phyloP scores from a whole-genome alignment of 2,888 invertebrate species.

The Lithophane semibrunnea region DNA sequence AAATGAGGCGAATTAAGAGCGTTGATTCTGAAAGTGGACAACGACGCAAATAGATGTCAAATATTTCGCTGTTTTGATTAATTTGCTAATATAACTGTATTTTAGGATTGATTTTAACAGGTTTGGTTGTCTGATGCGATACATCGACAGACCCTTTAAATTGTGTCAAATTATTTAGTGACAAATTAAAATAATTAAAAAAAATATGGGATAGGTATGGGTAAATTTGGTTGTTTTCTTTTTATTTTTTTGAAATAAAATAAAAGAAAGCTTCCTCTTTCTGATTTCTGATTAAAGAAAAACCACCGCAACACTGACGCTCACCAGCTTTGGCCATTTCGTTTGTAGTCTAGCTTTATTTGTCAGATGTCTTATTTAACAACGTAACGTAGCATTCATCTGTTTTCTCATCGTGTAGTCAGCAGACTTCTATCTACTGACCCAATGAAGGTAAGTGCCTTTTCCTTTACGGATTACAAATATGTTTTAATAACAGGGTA shows the following conservation, averaged over 20 bases:
- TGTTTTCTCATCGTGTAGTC: background rate
- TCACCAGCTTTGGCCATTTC: background rate
- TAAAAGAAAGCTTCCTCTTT: background rate
- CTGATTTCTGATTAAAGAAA: background rate
- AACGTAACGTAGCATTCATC: too few species aligned
- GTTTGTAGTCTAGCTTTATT: background rate
- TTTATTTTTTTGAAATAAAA: background rate
- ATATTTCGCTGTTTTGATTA: too few species aligned
- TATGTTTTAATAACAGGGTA: conserved; percentile 3
- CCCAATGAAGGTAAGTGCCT: background rate
- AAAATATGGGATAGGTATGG: background rate
- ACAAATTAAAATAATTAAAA: background rate
- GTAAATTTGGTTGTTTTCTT: background rate
- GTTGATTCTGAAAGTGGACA: too few species aligned
- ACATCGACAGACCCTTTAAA: background rate
- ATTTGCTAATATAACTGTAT: too few species aligned
- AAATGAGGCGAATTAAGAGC: background rate
- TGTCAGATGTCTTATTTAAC: background rate
- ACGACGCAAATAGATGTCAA: too few species aligned
- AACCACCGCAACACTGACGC: background rate
- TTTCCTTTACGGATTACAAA: background rate
- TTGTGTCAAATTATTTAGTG: background rate
- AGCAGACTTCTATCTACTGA: background rate
- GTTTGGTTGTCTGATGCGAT: background rate
- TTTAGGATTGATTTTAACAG: background rate